Evolutionary conservation across 2,888 invertebrate species (phyloP).

Genomic region (Tachina grossa): DNA sequence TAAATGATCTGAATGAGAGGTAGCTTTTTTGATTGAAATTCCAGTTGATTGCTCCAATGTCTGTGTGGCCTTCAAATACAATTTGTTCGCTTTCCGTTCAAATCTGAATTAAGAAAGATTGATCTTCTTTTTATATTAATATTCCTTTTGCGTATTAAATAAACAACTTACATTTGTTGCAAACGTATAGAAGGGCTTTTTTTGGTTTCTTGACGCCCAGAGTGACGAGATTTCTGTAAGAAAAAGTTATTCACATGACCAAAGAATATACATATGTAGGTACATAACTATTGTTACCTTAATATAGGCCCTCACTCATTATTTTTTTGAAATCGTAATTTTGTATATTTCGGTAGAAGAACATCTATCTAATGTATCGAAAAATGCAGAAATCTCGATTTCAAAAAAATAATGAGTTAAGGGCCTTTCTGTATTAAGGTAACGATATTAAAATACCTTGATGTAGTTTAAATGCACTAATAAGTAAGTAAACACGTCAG

Average conservation of each 20-base stretch:
- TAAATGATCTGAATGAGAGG: conserved; percentile 81
- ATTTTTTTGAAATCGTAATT: too few species aligned
- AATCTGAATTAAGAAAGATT: conserved; percentile 83
- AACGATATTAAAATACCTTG: too few species aligned
- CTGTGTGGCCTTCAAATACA: conserved; percentile 92
- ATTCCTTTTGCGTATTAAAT: background rate
- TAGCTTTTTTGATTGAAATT: conserved; percentile 86
- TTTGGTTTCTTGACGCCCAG: conserved; percentile 90
- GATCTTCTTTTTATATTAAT: background rate
- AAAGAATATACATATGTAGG: conserved; percentile 5
- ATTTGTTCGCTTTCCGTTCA: conserved; percentile 91
- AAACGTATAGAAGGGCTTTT: conserved; percentile 91
- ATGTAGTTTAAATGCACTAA: background rate
- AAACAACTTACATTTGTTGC: conserved; percentile 87
- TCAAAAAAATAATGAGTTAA: too few species aligned
- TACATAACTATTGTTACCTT: too few species aligned
- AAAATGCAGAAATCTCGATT: too few species aligned
- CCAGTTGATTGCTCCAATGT: conserved; percentile 92
- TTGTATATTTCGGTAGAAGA: too few species aligned
- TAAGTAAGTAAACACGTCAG: conserved; percentile 27
- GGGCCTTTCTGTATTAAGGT: too few species aligned
- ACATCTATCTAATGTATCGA: too few species aligned
- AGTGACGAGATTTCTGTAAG: conserved; percentile 80
- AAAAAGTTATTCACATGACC: conserved; percentile 22
- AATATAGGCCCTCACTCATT: too few species aligned